Evolutionary conservation across 2,888 invertebrate species (phyloP).

Genomic region (Apodemia mormo): DNA sequence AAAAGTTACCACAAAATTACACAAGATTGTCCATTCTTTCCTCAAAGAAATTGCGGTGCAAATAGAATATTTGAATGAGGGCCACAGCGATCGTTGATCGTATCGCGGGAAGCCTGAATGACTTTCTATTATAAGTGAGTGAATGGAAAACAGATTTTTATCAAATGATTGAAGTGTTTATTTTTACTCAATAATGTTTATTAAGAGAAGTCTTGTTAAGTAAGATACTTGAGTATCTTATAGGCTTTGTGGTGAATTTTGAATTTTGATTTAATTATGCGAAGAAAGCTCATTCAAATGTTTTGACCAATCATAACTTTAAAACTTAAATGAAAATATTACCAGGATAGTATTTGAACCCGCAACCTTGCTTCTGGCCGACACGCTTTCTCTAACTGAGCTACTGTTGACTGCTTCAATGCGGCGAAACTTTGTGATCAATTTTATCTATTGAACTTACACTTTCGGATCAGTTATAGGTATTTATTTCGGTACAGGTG

Average conservation of each 20-base stretch:
- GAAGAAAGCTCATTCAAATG: too few relatives aligned
- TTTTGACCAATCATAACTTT: too few relatives aligned
- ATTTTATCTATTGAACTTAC: too few relatives aligned
- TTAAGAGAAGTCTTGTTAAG: not conserved
- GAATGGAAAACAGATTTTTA: constrained; percentile 23
- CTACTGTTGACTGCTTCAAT: too few relatives aligned
- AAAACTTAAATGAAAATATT: too few relatives aligned
- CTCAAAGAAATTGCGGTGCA: constrained; percentile 37
- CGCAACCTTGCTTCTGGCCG: too few relatives aligned
- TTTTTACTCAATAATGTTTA: constrained; percentile 15
- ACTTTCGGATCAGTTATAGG: too few relatives aligned
- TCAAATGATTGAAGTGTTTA: constrained; percentile 20
- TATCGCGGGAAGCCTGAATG: constrained; percentile 26
- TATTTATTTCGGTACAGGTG: too few relatives aligned
- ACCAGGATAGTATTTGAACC: too few relatives aligned
- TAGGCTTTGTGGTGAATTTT: not conserved
- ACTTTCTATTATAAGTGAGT: constrained; percentile 20
- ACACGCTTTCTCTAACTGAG: too few relatives aligned
- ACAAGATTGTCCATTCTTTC: constrained; percentile 29
- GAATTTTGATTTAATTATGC: too few relatives aligned
- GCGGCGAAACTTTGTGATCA: too few relatives aligned
- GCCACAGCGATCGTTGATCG: constrained; percentile 32
- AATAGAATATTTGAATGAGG: constrained; percentile 38
- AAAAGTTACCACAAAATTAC: constrained; percentile 29
- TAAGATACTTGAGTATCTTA: not conserved